Evolutionary conservation across 2,888 invertebrate species (phyloP).

Genomic region (Pollenia labialis): DNA sequence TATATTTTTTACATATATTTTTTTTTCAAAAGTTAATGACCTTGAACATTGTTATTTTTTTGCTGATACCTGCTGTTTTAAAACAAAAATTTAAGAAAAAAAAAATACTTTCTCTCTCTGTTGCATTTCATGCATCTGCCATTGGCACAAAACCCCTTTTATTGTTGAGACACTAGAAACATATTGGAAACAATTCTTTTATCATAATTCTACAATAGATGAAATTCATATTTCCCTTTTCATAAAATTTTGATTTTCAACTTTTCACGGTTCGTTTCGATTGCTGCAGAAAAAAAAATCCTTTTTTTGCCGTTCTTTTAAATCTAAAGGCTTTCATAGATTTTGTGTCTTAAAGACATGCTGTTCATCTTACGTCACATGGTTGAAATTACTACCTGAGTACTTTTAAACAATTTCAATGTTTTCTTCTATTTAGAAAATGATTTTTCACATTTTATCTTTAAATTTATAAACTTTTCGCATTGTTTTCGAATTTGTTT

Average conservation of each 20-base stretch:
- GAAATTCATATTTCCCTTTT: constrained; percentile 47
- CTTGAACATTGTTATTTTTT: constrained; percentile 39
- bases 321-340: constrained; percentile 8
- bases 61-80: constrained; percentile 52
- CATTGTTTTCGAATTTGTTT: not conserved
- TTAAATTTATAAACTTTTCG: constrained; percentile 1
- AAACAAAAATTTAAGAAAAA: constrained; percentile 20
- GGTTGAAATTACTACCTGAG: constrained; percentile 43
- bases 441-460: not conserved
- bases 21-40: constrained; percentile 39
- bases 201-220: constrained; percentile 26
- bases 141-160: constrained; percentile 54
- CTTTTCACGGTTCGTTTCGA: constrained; percentile 44
- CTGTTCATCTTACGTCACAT: constrained; percentile 43
- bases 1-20: not conserved
- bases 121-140: constrained; percentile 43
- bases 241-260: constrained; percentile 26
- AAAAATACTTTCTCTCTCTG: constrained; percentile 52
- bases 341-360: constrained; percentile 24
- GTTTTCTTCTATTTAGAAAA: not conserved
- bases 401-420: not conserved
- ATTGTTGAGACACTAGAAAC: constrained; percentile 5
- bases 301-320: constrained; percentile 30
- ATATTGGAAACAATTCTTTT: constrained; percentile 26
- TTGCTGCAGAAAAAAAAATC: constrained; percentile 33